phyloP scores from a whole-genome alignment of 2,888 invertebrate genomes.

The Synanthedon andrenaeformis region DNA sequence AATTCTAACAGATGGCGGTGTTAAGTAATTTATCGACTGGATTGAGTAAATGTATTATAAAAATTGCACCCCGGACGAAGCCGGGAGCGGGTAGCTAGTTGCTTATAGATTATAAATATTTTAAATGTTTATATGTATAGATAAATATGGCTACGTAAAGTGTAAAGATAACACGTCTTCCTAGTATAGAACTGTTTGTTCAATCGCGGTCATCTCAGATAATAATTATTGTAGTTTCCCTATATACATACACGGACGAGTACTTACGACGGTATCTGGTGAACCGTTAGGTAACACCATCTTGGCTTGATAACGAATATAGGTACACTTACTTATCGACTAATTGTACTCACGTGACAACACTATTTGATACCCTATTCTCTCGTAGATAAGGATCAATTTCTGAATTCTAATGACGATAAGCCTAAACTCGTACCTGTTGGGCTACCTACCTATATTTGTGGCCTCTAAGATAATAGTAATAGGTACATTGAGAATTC shows the following conservation, averaged over 20 bases:
- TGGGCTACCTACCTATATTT: too few species aligned
- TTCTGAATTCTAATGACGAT: too few species aligned
- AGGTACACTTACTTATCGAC: background rate
- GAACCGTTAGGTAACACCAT: constrained; percentile 9
- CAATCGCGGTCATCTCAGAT: constrained; percentile 33
- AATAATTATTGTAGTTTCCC: constrained; percentile 31
- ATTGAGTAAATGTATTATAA: too few species aligned
- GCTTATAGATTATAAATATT: background rate
- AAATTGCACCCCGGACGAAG: too few species aligned
- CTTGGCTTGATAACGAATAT: constrained; percentile 12
- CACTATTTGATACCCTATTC: too few species aligned
- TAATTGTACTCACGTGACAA: too few species aligned
- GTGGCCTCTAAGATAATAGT: background rate
- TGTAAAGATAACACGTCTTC: constrained; percentile 24
- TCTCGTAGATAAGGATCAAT: too few species aligned
- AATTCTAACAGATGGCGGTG: too few species aligned
- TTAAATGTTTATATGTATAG: background rate
- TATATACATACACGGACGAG: constrained; percentile 15
- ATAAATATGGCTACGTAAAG: background rate
- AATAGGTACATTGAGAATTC: background rate
- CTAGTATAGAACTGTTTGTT: constrained; percentile 26
- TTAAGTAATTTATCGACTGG: too few species aligned
- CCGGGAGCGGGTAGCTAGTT: too few species aligned
- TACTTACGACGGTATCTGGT: constrained; percentile 4
- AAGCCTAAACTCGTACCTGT: too few species aligned